Evolutionary conservation across 2,797 vertebrate genomes (phyloP), one percentile per base, ranked within the genome.

Genomic region (Enteromius unitaeniatus): DNA sequence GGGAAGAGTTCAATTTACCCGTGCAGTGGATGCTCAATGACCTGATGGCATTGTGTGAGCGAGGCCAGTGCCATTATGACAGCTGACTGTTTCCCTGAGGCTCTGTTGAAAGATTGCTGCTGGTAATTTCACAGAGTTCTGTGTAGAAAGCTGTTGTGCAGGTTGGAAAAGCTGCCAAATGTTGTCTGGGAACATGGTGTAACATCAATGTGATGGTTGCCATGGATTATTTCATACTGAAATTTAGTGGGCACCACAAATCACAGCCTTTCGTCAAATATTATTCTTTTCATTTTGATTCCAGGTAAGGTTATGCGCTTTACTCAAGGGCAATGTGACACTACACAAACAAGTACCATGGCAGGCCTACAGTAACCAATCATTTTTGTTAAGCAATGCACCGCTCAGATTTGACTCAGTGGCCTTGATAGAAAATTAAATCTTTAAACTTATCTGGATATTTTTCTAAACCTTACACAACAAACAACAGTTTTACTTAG

Each of bases 41-140:
- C 74, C 85, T 77, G 68, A 79, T 37, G 78, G 68, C 64, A 76
- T 82, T 88, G 86, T 87, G 53, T 28, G 74, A 67, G 26, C 53
- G 74, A 86, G 77, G 76, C 69, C 51, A 58, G 77, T 86, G 81
- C 55, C 73, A 82, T 82, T 83, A 78, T 78, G 84, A 88, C 83
- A 79, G 68, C 72, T 75, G 73, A 87, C 79, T 72, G 60, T 13
- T 83, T 80, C 68, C 74, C 76, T 81, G 67, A 69, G 45, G 60
- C 60, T 79, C 34, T 28, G 75, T 40, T 78, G 51, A 70, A 84
- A 53, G 42, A 28, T 31, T 42, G 64, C 42, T 21, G 26, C 58
- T 88, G n/a, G 31, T 72, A 53, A 81, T 86, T 81, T 86, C 77
- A 60, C 45, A 51, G 42, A 64, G 64, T 28, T 68, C 31, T 62